Evolutionary conservation across 2,888 invertebrate species (phyloP), one percentile per base, ranked within the genome.

Genomic region (Galerucella calmariensis): DNA sequence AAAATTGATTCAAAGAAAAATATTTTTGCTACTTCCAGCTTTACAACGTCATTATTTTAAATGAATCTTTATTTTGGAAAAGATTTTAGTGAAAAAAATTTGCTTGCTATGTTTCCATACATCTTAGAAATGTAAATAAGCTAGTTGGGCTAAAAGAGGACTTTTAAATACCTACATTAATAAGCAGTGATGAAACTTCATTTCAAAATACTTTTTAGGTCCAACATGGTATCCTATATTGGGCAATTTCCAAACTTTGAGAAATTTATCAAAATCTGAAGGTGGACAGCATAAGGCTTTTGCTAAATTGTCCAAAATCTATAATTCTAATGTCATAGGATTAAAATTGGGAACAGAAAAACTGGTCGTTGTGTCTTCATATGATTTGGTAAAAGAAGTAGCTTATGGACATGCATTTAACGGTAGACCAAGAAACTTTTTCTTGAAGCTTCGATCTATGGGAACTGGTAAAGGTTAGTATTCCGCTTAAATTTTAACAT

Each of bases 371-470:
- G 91, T 91, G 2, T 88, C 89, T 41, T 90, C 90, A 0, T 89
- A 88, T 79, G 85, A 89, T 1, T 79, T 89, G 1, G 87, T 92
- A 0, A 88, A 88, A 14, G 87, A 90, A 72, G 88, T 92, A 2
- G 87, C 92, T 66, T 85, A 86, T 0, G 85, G 87, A n/a, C 92
- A 92, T 68, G 91, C 90, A 27, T 93, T 89, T 79, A 90, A 91
- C 73, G 92, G 91, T 0, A 86, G 94, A 27, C 94, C 94, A 0
- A 90, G 92, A 83, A 91, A 90, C 75, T 92, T 92, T 81, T 93
- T 93, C 80, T 85, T 91, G n/a, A 88, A 90, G 35, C 83, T 93
- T 12, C 87, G 93, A 41, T 91, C 91, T n/a, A 89, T 93, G 90
- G 93, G 93, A 41, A 88, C 89, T 1, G 88, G 86, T 78, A 89